Evolutionary conservation across 2,113 vertebrate species (phyloP).

Genomic region (Amphiprion percula): DNA sequence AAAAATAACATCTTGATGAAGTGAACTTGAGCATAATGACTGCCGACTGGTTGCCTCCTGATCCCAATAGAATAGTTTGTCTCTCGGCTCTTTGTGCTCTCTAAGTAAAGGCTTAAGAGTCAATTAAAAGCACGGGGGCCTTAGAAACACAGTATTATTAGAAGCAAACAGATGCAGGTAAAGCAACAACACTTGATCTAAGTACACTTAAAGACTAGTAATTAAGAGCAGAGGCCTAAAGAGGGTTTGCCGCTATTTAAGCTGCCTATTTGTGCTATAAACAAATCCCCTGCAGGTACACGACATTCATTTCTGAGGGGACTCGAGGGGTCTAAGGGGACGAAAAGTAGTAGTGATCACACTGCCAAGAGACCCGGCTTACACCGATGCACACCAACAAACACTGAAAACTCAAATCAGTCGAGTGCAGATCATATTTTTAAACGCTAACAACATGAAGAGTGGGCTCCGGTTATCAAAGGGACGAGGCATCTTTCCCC

Average conservation of each 20-base stretch:
- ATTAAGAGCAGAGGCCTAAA: slow-evolving; percentile 48
- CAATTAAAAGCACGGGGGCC: slow-evolving; percentile 60
- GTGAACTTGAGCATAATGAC: slow-evolving; percentile 4
- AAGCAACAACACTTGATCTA: slow-evolving; percentile 53
- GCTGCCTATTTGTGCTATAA: slow-evolving; percentile 33
- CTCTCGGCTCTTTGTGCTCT: slow-evolving; percentile 47
- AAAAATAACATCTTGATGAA: not conserved
- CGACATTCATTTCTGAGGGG: slow-evolving; percentile 43
- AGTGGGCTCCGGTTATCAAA: slow-evolving; percentile 9
- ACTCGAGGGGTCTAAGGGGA: slow-evolving; percentile 10
- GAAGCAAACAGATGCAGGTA: slow-evolving; percentile 75
- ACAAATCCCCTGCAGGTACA: slow-evolving; percentile 47
- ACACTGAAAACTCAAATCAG: not conserved
- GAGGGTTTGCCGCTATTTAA: slow-evolving; percentile 54
- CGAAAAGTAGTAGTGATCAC: slow-evolving; percentile 13
- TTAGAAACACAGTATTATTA: slow-evolving; percentile 70
- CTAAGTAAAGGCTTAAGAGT: slow-evolving; percentile 69
- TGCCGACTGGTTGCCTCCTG: slow-evolving; percentile 3
- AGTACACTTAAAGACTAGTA: slow-evolving; percentile 45
- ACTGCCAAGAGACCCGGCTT: slow-evolving; percentile 1
- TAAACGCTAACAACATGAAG: not conserved
- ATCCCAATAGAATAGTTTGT: slow-evolving; percentile 53
- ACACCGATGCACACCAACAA: not conserved
- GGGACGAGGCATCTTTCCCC: not conserved
- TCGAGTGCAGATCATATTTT: not conserved